These are phyloP conservation scores for Hyperoplus lanceolatus DNA, from an alignment of 2,797 vertebrate species.

Conservation along the genomic window DNA sequence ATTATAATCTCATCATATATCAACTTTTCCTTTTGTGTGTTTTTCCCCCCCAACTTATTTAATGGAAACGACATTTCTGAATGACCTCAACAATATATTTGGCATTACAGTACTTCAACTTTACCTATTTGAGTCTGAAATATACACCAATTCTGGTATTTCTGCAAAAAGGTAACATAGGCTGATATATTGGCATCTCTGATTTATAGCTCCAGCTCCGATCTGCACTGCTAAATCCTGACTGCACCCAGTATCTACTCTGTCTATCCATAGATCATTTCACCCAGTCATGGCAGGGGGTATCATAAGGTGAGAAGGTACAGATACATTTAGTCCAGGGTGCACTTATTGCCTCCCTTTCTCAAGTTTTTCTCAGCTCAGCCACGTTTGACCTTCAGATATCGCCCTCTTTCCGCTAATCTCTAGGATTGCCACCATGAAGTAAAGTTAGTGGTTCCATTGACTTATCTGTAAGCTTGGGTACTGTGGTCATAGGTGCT, in stretches of 20 bases:
- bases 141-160: background rate
- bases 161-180: background rate
- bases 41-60: background rate
- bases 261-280: slow-evolving; percentile 11
- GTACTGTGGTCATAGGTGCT: slow-evolving; percentile 1
- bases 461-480: slow-evolving; percentile 26
- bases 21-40: background rate
- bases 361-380: slow-evolving; percentile 47
- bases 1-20: no score
- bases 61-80: background rate
- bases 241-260: background rate
- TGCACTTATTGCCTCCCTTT: slow-evolving; percentile 22
- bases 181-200: background rate
- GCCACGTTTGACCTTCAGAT: slow-evolving; percentile 53
- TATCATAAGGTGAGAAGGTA: background rate
- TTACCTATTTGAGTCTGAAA: background rate
- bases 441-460: slow-evolving; percentile 3
- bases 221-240: background rate
- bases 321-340: background rate
- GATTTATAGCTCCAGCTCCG: background rate
- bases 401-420: slow-evolving; percentile 18
- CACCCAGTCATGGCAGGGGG: background rate
- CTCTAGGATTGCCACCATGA: slow-evolving; percentile 13
- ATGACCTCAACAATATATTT: background rate
- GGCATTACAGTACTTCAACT: background rate